Evolutionary conservation across 1,140 invertebrate genomes (phyloP).

Genomic region (Zophobas atratus): DNA sequence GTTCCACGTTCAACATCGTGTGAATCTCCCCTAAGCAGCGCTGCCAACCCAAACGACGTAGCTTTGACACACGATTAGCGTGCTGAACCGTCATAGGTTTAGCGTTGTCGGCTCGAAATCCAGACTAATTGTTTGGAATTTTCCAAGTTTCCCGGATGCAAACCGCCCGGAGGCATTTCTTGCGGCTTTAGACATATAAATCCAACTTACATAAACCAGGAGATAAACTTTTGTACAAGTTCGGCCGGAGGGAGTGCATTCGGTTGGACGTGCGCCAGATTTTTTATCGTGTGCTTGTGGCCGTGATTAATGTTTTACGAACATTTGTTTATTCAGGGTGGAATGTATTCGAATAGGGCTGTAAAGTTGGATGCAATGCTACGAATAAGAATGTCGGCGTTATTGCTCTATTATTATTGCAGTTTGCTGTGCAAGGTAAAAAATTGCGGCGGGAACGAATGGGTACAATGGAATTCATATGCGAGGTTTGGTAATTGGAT

Average conservation of each 20-base stretch:
- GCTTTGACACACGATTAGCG: slow-evolving; percentile 15
- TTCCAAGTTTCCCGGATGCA: not conserved
- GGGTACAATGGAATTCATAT: too few species aligned
- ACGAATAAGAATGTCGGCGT: too few species aligned
- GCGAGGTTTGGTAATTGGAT: too few species aligned
- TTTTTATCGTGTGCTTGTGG: slow-evolving; percentile 12
- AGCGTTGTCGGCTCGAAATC: slow-evolving; percentile 14
- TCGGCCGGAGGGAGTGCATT: slow-evolving; percentile 22
- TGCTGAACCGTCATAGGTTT: not conserved
- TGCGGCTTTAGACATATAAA: slow-evolving; percentile 37
- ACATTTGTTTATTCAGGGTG: too few species aligned
- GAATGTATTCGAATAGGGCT: too few species aligned
- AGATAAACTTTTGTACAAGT: slow-evolving; percentile 37
- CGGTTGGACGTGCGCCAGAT: slow-evolving; percentile 16
- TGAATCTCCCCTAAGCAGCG: not conserved
- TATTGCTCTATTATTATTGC: too few species aligned
- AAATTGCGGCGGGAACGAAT: too few species aligned
- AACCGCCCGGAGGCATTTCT: slow-evolving; percentile 3
- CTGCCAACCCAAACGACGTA: not conserved
- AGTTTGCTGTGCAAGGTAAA: too few species aligned
- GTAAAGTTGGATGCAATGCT: too few species aligned
- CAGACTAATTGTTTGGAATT: slow-evolving; percentile 37
- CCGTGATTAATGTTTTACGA: slow-evolving; percentile 1
- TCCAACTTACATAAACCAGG: slow-evolving; percentile 33
- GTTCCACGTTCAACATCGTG: not conserved